Base-by-base conservation (phyloP, 2,888 invertebrate genomes). In the Agrotis ipsilon region DNA sequence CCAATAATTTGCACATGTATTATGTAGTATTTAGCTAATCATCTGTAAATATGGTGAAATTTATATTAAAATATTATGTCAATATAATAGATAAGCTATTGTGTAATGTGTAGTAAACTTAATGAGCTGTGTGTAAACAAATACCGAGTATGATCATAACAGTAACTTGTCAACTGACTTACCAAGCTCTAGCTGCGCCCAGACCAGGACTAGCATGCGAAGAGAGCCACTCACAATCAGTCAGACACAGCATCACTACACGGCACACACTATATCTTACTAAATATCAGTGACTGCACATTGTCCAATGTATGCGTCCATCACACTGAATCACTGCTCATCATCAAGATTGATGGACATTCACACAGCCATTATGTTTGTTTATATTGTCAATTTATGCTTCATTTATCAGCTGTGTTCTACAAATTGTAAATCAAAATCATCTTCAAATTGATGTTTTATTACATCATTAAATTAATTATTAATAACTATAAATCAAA, bases 391-490 rank as follows among this genome's bases (percentile, higher is more conserved):
- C 65, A 80, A 75, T 73, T 68, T 70, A 72, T 78, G 59, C 58
- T 73, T 74, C 60, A 81, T 75, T 80, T 77, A 76, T 72, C 71
- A 68, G 76, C 71, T 67, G 52, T 65, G 72, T 70, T 62, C 58
- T 51, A 68, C 70, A 73, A 77, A 76, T 71, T 74, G 66, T 85
- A 79, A 83, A 81, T 82, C 80, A 77, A 75, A 83, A 65, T 75
- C 19, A 70, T 72, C 70, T 71, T 27, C 49, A 52, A 18, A 62
- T 72, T 75, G 54, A 79, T 73, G 68, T 82, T 80, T 39, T 78
- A 82, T 83, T 78, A 72, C 68, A 75, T 78, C 75, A 72, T 80
- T 78, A 72, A 78, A 80, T 83, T 78, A 80, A 82, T 83, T 75
- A 54, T 74, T 72, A 72, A 70, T 70, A 61, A 68, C 73, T 74